Evolutionary conservation across 2,113 vertebrate genomes (phyloP).

Genomic region (Condylura cristata): DNA sequence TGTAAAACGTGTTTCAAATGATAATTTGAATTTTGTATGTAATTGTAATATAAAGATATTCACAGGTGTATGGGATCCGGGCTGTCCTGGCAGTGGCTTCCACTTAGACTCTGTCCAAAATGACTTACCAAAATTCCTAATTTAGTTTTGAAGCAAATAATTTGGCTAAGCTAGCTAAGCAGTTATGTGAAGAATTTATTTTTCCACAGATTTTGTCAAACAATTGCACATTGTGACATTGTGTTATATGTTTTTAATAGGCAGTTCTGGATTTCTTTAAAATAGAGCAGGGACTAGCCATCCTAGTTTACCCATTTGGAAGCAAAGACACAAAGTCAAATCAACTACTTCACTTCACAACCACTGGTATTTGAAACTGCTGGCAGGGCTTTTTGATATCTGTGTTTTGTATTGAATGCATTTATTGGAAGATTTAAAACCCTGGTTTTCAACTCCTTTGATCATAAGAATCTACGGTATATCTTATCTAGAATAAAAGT

Average conservation of each 20-base stretch:
- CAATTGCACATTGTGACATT: background rate
- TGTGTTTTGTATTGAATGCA: background rate
- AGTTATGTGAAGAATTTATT: background rate
- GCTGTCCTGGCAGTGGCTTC: background rate
- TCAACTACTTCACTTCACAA: background rate
- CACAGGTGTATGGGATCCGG: background rate
- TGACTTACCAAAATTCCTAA: background rate
- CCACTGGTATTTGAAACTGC: background rate
- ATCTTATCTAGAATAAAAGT: background rate
- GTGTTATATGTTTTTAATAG: background rate
- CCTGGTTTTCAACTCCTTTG: background rate
- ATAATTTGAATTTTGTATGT: conserved; percentile 11
- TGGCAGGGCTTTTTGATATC: background rate
- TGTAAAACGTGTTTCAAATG: background rate
- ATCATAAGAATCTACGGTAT: background rate
- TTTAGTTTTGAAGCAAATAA: conserved; percentile 19
- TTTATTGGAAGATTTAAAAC: background rate
- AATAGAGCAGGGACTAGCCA: background rate
- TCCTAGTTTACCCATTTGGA: background rate
- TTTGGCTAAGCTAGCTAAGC: background rate
- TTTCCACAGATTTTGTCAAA: conserved; percentile 4
- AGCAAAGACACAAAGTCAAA: background rate
- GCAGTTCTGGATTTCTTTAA: background rate
- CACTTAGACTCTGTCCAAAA: background rate
- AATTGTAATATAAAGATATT: background rate